Percentiles rank a stretch among this genome's conserved stretches.
These are phyloP conservation scores for Chondrosia reniformis DNA, from an alignment of 37 sponge, comb jelly and placozoan genomes.

Conservation along the genomic window DNA sequence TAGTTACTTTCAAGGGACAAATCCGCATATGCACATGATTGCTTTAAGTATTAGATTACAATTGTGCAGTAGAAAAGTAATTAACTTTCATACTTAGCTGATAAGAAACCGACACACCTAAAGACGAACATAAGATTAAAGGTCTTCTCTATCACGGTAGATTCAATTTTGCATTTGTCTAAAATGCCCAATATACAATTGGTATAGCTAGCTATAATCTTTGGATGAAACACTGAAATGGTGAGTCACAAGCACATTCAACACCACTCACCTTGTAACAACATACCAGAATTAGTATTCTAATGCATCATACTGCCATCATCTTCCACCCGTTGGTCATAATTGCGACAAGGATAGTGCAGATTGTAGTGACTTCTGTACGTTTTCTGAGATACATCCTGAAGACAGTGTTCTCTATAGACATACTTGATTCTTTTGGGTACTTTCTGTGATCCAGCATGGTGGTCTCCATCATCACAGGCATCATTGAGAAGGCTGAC, in stretches of 20 bases:
- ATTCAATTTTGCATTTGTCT: neutral
- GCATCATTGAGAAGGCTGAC: neutral
- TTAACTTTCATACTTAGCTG: too few relatives aligned
- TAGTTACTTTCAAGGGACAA: too few relatives aligned
- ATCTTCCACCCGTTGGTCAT: neutral
- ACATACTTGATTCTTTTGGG: constrained; percentile 9
- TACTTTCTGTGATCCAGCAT: neutral
- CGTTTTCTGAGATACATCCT: constrained; percentile 1
- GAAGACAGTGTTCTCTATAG: neutral
- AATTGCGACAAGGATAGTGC: neutral
- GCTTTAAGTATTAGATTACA: too few relatives aligned
- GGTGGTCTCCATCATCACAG: neutral
- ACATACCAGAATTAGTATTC: neutral
- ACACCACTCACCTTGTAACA: neutral
- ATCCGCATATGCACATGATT: too few relatives aligned
- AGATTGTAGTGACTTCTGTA: constrained; percentile 4
- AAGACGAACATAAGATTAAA: neutral
- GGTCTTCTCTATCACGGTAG: constrained; percentile 2
- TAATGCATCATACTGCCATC: neutral
- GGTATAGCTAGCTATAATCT: neutral
- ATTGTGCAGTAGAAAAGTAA: too few relatives aligned
- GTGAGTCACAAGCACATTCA: constrained; percentile 10
- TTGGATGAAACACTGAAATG: neutral
- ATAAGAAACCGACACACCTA: neutral
- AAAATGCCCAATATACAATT: neutral